These are phyloP conservation scores for Crambe crambe DNA, from an alignment of 37 sponge, comb jelly and placozoan genomes.

Conservation along the genomic window DNA sequence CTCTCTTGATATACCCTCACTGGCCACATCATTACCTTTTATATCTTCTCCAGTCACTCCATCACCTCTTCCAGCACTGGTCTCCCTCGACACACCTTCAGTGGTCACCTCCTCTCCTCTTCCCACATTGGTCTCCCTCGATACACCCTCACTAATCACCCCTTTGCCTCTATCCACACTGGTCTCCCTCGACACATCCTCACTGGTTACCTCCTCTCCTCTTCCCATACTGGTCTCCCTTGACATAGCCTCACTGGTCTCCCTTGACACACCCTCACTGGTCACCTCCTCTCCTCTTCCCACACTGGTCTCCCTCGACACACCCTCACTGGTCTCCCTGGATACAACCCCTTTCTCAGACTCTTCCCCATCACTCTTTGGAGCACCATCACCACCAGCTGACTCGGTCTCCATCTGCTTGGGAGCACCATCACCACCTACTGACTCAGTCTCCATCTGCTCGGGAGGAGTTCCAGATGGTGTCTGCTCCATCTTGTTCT, in stretches of 20 bases:
- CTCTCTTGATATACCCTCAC: neutral
- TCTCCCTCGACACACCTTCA: neutral
- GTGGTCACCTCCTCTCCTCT: neutral
- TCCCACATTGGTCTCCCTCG: neutral
- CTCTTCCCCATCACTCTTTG: neutral
- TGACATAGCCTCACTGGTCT: neutral
- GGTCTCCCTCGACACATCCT: neutral
- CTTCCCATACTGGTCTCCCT: neutral
- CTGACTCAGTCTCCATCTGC: neutral
- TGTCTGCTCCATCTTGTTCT: neutral
- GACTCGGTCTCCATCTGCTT: neutral
- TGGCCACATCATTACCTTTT: no score
- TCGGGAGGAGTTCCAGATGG: neutral
- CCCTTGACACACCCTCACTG: neutral
- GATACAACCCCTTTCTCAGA: neutral
- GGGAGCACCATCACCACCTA: neutral
- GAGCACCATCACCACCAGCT: neutral
- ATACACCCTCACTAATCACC: neutral
- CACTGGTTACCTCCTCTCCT: neutral
- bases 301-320: neutral
- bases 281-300: neutral
- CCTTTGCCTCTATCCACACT: neutral
- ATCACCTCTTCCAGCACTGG: no score
- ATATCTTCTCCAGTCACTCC: no score
- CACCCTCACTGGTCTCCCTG: neutral